Evolutionary conservation across 2,888 invertebrate genomes (phyloP).

Genomic region (Eugnorisma glareosa): DNA sequence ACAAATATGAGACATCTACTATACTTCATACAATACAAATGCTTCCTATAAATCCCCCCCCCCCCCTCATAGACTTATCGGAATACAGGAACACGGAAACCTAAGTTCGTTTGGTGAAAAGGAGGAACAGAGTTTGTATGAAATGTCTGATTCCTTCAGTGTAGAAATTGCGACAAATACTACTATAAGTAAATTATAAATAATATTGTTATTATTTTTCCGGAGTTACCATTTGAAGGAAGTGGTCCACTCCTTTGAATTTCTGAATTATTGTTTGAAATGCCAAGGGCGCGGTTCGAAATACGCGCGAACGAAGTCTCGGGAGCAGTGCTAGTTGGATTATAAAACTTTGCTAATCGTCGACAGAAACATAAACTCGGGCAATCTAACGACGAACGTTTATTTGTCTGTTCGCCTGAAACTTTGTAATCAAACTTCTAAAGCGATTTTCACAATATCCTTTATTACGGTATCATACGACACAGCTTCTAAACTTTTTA

Average conservation of each 20-base stretch:
- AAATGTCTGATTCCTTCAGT: background rate
- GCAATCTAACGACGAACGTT: constrained; percentile 41
- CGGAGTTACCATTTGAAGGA: background rate
- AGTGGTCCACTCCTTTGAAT: background rate
- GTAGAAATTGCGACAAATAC: background rate
- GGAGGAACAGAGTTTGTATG: background rate
- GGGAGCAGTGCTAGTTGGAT: constrained; percentile 7
- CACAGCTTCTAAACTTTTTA: background rate
- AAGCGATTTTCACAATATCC: constrained; percentile 27
- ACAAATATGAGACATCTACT: too few species aligned
- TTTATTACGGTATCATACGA: constrained; percentile 14
- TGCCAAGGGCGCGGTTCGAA: background rate
- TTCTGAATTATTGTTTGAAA: background rate
- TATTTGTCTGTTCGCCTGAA: constrained; percentile 40
- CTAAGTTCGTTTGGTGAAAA: background rate
- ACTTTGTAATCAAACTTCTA: constrained; percentile 44
- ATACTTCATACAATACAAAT: too few species aligned
- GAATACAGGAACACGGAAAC: background rate
- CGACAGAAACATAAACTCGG: constrained; percentile 42
- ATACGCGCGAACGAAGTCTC: too few species aligned
- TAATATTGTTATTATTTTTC: background rate
- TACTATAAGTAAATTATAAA: background rate
- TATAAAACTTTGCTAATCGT: constrained; percentile 54
- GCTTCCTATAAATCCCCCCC: too few species aligned
- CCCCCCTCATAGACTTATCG: too few species aligned